Base-by-base conservation (phyloP, 37 sponge, comb jelly and placozoan species). In the Ephydatia muelleri region DNA sequence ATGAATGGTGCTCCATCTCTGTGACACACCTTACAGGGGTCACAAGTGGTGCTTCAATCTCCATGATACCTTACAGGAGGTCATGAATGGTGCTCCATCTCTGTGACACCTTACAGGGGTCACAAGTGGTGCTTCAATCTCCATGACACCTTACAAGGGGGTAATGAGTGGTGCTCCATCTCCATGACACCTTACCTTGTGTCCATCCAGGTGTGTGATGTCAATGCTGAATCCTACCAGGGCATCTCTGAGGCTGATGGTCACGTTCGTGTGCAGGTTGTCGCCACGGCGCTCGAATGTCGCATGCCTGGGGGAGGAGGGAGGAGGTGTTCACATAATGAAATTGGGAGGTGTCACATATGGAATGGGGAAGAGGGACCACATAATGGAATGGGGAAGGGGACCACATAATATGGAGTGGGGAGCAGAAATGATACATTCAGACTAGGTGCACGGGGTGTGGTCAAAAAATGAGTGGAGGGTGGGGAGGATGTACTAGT, bases 191-290 rank as follows among this genome's bases (percentile, higher is more conserved):
- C 70, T 71, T 22, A 99, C 99, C 88, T 85, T 85, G 83, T 99
- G 99, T 80, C 94, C 91, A 72, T 99, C 99, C 65, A 99, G 79
- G 78, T 99, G 97, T 26, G 79, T 83, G 28, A 97, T 75, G 6
- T 97, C 86, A 89, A 93, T 93, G 8, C 49, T 66, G 67, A 99
- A 99, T 0, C 99, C 97, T 37, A 91, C 88, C 72, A 99, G 91
- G 34, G 99, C 99, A 71, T 99, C 99, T 80, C 93, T 72, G 25
- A 99, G 94, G 30, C 96, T 86, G 26, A 99, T 84, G 39, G 99
- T 97, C 25, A 99, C 27, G 83, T 99, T 99, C 0, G 91, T 95
- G 77, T 95, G 97, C 25, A 99, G 81, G 76, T 97, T 94, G 77
- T 99, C 96, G 8, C 93, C 97, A n/a, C 82, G 74, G 6, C 99